phyloP scores from a whole-genome alignment of 2,797 vertebrate genomes.

The Eulemur albifrons region DNA sequence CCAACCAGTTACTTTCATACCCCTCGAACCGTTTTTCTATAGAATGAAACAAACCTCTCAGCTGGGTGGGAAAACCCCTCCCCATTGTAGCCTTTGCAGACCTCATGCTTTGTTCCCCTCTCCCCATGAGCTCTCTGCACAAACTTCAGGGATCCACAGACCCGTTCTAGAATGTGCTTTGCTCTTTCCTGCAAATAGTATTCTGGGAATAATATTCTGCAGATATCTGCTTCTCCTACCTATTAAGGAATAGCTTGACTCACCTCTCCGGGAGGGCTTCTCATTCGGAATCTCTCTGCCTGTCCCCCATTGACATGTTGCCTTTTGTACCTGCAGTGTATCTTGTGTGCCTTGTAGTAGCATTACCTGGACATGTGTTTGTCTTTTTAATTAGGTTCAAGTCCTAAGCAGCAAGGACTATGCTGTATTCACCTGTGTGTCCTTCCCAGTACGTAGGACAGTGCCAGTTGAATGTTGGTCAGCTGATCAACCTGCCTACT shows the following conservation, averaged over 20 bases:
- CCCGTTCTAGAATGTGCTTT: not conserved
- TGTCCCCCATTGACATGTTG: accelerated
- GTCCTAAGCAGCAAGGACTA: not conserved
- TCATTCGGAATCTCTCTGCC: not conserved
- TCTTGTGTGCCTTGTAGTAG: not conserved
- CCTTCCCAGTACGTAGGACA: not conserved
- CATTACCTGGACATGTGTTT: not conserved
- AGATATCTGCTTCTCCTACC: not conserved
- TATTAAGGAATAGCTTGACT: not conserved
- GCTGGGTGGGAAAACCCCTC: not conserved
- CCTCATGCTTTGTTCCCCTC: not conserved
- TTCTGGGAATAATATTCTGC: not conserved
- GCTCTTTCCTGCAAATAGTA: not conserved
- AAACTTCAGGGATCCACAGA: not conserved
- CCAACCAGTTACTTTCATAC: not conserved
- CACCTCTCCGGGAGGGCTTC: not conserved
- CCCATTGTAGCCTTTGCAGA: not conserved
- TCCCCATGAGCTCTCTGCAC: not conserved
- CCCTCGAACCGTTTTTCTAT: too few relatives aligned
- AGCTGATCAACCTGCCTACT: not conserved
- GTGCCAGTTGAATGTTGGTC: not conserved
- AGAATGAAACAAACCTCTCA: not conserved
- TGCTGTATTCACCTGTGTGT: accelerated
- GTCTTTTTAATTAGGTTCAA: not conserved
- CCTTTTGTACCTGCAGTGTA: not conserved